Evolutionary conservation across 2,888 invertebrate genomes (phyloP).

Genomic region (Glaucopsyche alexis): DNA sequence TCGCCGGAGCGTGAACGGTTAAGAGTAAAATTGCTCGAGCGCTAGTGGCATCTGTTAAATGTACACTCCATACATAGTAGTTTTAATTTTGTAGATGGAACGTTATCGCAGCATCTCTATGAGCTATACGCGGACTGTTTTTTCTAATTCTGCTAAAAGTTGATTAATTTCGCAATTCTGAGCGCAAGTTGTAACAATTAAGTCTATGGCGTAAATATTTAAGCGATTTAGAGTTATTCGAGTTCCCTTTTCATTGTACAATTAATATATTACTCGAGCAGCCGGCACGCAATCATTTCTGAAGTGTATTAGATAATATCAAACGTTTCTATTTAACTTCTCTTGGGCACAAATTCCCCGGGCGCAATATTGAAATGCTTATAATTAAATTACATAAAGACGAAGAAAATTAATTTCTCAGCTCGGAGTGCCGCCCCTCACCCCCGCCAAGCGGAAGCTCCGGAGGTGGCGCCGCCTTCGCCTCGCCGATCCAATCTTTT

Average conservation of each 20-base stretch:
- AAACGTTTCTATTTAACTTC: constrained; percentile 80
- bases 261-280: constrained; percentile 55
- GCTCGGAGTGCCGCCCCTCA: constrained; percentile 71
- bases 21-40: constrained; percentile 74
- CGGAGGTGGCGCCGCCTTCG: constrained; percentile 65
- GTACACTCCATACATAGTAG: constrained; percentile 66
- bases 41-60: constrained; percentile 75
- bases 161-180: constrained; percentile 30
- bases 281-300: constrained; percentile 73
- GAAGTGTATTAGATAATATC: constrained; percentile 78
- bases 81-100: constrained; percentile 78
- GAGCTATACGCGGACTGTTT: constrained; percentile 26
- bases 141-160: constrained; percentile 21
- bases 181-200: constrained; percentile 20
- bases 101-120: constrained; percentile 46
- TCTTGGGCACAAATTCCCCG: constrained; percentile 75
- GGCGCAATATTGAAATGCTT: constrained; percentile 80
- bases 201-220: constrained; percentile 9
- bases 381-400: constrained; percentile 81
- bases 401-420: constrained; percentile 80
- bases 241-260: constrained; percentile 15
- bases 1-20: constrained; percentile 73
- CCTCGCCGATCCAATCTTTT: constrained; percentile 75
- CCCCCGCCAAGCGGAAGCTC: constrained; percentile 61
- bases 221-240: neutral